Base-by-base conservation (phyloP, 2,888 invertebrate species). In the Globia sparganii region DNA sequence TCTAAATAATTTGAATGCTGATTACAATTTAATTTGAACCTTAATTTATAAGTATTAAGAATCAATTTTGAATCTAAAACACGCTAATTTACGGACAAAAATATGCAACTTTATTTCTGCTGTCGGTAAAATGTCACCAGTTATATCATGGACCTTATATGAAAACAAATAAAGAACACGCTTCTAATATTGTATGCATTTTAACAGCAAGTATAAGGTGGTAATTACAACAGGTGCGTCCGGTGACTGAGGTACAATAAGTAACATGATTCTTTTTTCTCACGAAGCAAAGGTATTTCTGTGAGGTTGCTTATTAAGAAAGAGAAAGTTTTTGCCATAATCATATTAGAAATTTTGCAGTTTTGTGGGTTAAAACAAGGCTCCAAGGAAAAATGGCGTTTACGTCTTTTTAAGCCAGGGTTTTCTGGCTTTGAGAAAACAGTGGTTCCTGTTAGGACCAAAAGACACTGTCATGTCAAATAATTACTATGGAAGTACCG, bases 141-240 rank as follows among this genome's bases (percentile, higher is more conserved):
- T 6, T 28, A 15, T 3, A 65, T 5, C 0, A 40, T n/a, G 13
- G 2, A 49, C 61, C 61, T 79, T 85, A 77, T 58, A 0, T 0
- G 0, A 0, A 0, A 31, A 0, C 0, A 0, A 3, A 59, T 82
- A 82, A 72, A 72, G 75, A 25, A 18, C 18, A 74, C 21, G 11
- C 0, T 78, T 69, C 3, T 28, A 11, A 46, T 2, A 34, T 1
- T 15, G 3, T 9, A 37, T 13, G 4, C n/a, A 28, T 34, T 56
- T 18, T 0, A 34, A 43, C 40, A n/a, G 66, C 37, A 80, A 67
- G 65, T 66, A 28, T 46, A 69, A 79, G 25, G 11, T 83, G 62
- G 87, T 79, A 66, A 82, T 80, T 53, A 81, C 74, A 84, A 88
- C 87, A 87, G 85, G 87, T 87, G 88, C 80, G 71, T 85, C 83